Evolutionary conservation across 2,888 invertebrate genomes (phyloP), one percentile per base, ranked within the genome.

Genomic region (Hartigia nigra): DNA sequence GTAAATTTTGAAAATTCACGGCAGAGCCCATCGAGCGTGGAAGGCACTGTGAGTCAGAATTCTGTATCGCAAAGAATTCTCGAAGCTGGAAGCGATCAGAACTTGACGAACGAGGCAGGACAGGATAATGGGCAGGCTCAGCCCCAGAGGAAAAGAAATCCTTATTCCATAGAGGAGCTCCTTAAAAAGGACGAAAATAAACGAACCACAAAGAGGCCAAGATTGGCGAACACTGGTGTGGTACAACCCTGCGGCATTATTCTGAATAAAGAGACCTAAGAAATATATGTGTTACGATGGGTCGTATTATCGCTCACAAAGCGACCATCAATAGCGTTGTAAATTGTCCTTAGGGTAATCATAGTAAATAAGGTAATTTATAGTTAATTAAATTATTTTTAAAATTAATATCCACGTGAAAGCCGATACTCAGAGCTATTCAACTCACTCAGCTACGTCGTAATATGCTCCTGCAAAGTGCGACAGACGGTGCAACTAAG

Each of bases 161-260:
- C 97, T 0, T 97, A 97, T 88, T 97, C 97, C 1, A 97, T 97
- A 88, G 97, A 97, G 86, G 97, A 97, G 88, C 91, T 97, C 12
- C 89, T 97, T 37, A 97, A 97, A 89, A 96, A 96, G 85, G 96
- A 96, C 0, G 95, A 95, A 82, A 95, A 95, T 88, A 94, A 94
- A 85, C 91, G 92, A 12, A 83, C 84, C 74, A 84, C 86, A 23
- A 91, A 90, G 78, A 88, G 91, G 87, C 91, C 87, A 72, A 88
- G 89, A 91, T 91, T 88, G 89, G 92, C 87, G 86, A 87, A 88
- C 80, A 92, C 93, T 77, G 92, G 93, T 77, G 91, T 94, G 12
- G 91, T 94, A 32, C 94, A 94, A 83, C 94, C 94, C 0, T 94
- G 94, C 84, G 94, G 94, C 0, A 93, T 93, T 83, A 92, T 94